A percentile compares a stretch with the other conserved stretches of the same genome.
phyloP scores from a whole-genome alignment of 2,113 vertebrate genomes.

The Catagonus wagneri region DNA sequence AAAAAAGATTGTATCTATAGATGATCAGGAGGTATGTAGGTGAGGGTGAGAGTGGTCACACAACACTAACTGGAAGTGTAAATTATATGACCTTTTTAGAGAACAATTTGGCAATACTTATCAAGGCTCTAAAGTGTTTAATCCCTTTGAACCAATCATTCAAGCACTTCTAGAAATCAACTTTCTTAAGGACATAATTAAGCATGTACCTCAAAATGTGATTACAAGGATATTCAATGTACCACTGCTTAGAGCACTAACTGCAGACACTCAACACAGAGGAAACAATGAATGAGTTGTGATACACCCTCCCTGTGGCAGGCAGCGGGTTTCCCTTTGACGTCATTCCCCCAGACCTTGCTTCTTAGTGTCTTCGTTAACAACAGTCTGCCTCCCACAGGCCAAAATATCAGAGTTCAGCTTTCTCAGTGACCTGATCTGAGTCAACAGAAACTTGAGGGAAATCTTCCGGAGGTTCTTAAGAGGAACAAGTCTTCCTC shows the following conservation, averaged over 20 bases:
- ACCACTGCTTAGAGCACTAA: background rate
- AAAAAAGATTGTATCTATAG: background rate
- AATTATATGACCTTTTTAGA: background rate
- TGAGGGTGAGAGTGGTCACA: background rate
- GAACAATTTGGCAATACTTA: background rate
- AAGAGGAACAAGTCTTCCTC: background rate
- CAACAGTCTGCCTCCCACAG: background rate
- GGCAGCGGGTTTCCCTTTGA: no score
- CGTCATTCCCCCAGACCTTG: background rate
- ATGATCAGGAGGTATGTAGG: background rate
- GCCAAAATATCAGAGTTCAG: background rate
- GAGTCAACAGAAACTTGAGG: background rate
- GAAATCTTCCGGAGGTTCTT: background rate
- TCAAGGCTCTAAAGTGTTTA: background rate
- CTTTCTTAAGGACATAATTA: background rate
- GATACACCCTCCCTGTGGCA: accelerated
- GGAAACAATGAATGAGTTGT: background rate
- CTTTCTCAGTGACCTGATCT: background rate
- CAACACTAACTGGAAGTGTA: background rate
- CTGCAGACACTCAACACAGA: background rate
- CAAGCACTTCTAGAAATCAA: background rate
- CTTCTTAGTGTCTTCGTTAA: background rate
- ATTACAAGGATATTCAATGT: background rate
- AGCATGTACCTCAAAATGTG: background rate
- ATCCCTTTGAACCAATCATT: constrained; percentile 7